Percentiles rank a stretch among this genome's conserved stretches.
Conservation (phyloP, 2,888 invertebrate species). For the Ephialtes manifestator region DNA sequence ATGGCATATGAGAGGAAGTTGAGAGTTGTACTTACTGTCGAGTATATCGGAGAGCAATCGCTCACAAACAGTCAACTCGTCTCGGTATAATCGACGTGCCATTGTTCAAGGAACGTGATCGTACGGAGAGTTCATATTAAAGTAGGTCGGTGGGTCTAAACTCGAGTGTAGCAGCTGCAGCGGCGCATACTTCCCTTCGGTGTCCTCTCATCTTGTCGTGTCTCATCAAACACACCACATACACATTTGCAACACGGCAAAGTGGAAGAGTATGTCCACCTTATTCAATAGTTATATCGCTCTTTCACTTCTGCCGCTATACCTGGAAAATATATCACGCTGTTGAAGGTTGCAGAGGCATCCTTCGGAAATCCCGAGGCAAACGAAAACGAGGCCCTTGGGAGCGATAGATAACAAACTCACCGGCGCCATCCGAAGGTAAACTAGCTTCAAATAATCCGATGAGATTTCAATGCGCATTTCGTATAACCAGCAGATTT, state of each 20-base stretch:
- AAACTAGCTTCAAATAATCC: constrained; percentile 35
- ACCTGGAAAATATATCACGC: constrained; percentile 8
- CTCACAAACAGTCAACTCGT: constrained; percentile 56
- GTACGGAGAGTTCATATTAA: constrained; percentile 58
- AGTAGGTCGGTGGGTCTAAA: constrained; percentile 65
- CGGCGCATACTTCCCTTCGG: background rate
- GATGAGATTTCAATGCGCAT: constrained; percentile 36
- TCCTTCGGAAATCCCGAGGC: background rate
- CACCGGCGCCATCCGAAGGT: background rate
- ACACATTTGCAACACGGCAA: background rate
- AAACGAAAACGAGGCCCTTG: constrained; percentile 38
- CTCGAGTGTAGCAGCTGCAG: constrained; percentile 32
- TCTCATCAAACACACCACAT: constrained; percentile 1
- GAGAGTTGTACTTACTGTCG: background rate
- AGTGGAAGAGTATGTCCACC: constrained; percentile 17
- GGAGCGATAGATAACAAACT: constrained; percentile 47
- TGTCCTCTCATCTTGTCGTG: background rate
- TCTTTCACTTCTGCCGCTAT: background rate
- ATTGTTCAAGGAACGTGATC: constrained; percentile 64
- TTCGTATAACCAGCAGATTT: constrained; percentile 12
- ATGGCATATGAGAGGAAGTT: constrained; percentile 9
- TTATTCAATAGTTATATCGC: background rate
- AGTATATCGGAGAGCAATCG: constrained; percentile 41
- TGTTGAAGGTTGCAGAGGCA: background rate
- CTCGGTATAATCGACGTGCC: constrained; percentile 64